These are phyloP conservation scores for Thumatha senex DNA, from an alignment of 2,888 invertebrate genomes.

Conservation along the genomic window DNA sequence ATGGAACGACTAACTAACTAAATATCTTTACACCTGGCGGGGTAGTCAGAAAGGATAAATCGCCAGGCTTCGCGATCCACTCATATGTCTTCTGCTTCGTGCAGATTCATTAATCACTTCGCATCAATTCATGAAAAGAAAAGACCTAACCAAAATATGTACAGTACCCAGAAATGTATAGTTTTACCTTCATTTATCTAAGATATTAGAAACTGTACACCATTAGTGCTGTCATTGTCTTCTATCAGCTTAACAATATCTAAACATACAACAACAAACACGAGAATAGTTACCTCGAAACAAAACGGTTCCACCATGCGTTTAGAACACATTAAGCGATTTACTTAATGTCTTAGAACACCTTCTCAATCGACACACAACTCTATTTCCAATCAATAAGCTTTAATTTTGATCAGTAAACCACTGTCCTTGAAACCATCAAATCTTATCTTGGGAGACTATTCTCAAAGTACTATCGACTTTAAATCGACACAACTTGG, in stretches of 20 bases:
- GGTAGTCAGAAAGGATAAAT: too few relatives aligned
- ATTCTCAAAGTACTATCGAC: slow-evolving; percentile 29
- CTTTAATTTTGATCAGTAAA: slow-evolving; percentile 56
- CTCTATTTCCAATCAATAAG: slow-evolving; percentile 51
- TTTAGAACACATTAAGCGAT: slow-evolving; percentile 76
- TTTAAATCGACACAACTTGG: slow-evolving; percentile 22
- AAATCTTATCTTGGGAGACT: slow-evolving; percentile 22
- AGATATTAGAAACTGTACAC: not conserved
- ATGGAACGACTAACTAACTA: too few relatives aligned
- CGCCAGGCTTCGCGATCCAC: too few relatives aligned
- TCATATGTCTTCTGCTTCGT: too few relatives aligned
- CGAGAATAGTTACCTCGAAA: slow-evolving; percentile 46
- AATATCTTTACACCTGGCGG: too few relatives aligned
- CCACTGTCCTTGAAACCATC: slow-evolving; percentile 33
- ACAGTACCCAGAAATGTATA: too few relatives aligned
- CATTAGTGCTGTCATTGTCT: slow-evolving; percentile 3
- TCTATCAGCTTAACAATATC: slow-evolving; percentile 30
- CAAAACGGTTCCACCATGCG: slow-evolving; percentile 70
- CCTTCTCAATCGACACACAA: slow-evolving; percentile 18
- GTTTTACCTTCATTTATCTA: not conserved
- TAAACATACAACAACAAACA: slow-evolving; percentile 41
- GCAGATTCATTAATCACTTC: too few relatives aligned
- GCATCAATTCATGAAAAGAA: too few relatives aligned
- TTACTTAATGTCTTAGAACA: slow-evolving; percentile 62
- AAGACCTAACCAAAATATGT: not conserved